Evolutionary conservation across 2,113 vertebrate species (phyloP), one percentile per base, ranked within the genome.

Genomic region (Hypocryptadius cinnamomeus): DNA sequence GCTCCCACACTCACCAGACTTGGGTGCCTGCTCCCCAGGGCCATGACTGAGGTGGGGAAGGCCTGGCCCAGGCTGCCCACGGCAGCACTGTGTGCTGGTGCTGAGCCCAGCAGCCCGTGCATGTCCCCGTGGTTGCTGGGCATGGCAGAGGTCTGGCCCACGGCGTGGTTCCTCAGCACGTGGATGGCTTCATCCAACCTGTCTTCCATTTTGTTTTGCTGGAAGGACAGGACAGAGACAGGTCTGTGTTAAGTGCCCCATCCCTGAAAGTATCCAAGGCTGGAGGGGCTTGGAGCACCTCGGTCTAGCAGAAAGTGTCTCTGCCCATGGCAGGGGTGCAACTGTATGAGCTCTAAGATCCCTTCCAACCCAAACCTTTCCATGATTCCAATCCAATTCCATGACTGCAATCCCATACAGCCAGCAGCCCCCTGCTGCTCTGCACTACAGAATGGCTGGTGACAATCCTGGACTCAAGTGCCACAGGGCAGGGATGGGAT

Each of bases 201-300:
- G 95, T 99, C 99, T 93, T 99, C 99, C 98, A 99, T 98, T 97
- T 99, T 99, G 98, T 97, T 99, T 97, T 99, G 99, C 98, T 98
- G 80, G 33, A 61, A 74, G 44, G 66, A 65, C 18, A 70, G 40
- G 84, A 86, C 23, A 91, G 71, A 83, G 63, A 42, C 24, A 48
- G n/a, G 22, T 48, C 14, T 69, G 63, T 42, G 79, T 63, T 70
- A 70, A 28, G 18, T 56, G 63, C 18, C 10, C 31, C 35, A 42
- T 20, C 48, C 64, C 42, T 77, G 35, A 3, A 37, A 37, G 56
- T 42, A 56, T 16, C 18, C 39, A 28, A 23, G 48, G 35, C 0
- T 48, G 63, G 44, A 73, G 0, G 60, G 23, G 39, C 28, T 59
- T 40, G 24, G 48, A 77, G 71, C 63, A 89, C 2, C 7, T 48